Conservation (phyloP, 2,797 vertebrate species). For the Falco cherrug region DNA sequence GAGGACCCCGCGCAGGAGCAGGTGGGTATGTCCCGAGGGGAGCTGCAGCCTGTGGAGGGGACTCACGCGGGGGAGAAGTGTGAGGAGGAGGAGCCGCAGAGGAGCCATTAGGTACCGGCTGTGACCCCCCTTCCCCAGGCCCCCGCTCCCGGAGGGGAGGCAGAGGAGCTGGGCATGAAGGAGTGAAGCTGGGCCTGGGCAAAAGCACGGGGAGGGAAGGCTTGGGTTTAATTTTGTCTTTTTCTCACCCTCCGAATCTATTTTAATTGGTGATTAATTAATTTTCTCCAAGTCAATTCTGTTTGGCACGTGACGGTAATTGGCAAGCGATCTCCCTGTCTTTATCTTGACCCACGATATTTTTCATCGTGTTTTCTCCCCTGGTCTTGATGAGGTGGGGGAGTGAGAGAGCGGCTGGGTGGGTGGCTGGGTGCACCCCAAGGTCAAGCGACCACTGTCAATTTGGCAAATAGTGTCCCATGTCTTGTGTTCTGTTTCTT, state of each 20-base stretch:
- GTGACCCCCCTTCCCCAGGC: background rate
- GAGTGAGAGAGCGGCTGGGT: background rate
- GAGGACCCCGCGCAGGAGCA: background rate
- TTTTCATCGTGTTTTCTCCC: background rate
- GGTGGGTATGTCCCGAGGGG: background rate
- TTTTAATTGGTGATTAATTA: background rate
- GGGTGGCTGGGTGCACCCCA: background rate
- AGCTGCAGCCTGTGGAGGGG: background rate
- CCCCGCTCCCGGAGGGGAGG: background rate
- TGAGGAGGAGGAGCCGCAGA: background rate
- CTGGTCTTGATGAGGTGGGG: background rate
- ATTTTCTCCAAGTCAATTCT: background rate
- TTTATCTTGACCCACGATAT: background rate
- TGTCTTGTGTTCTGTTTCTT: accelerated
- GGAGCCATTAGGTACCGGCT: background rate
- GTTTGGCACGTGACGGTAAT: background rate
- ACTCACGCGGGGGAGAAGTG: accelerated
- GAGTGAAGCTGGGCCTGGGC: background rate
- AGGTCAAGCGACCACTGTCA: background rate
- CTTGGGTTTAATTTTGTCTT: background rate
- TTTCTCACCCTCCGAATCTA: background rate
- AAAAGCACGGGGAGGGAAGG: too few species aligned
- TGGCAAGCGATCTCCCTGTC: background rate
- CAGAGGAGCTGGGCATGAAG: background rate
- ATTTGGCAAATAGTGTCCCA: background rate